These are phyloP conservation scores for Halcyon chelicuti DNA, from an alignment of 2,797 vertebrate species.

Conservation along the genomic window DNA sequence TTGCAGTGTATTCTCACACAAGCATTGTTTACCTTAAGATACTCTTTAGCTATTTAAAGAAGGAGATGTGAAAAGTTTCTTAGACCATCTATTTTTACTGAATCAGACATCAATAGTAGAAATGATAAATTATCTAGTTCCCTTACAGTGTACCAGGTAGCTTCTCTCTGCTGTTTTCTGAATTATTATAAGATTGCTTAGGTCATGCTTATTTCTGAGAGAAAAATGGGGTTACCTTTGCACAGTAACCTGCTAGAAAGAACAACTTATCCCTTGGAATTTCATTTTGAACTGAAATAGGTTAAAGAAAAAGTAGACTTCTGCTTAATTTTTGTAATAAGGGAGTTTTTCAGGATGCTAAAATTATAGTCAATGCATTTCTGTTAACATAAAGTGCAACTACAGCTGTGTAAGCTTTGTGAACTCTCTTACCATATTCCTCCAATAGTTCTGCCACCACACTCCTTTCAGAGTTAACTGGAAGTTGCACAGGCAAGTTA, in stretches of 20 bases:
- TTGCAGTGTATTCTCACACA: background rate
- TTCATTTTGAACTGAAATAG: background rate
- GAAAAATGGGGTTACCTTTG: background rate
- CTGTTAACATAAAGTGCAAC: background rate
- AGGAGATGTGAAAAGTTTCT: background rate
- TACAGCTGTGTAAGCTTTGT: background rate
- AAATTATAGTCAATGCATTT: background rate
- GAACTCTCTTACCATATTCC: background rate
- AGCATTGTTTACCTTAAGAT: background rate
- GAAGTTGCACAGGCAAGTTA: background rate
- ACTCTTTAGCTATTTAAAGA: background rate
- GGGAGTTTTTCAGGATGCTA: background rate
- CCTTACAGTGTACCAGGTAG: background rate
- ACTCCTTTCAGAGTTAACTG: background rate
- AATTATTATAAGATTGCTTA: background rate
- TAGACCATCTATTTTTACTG: background rate
- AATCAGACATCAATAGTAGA: background rate
- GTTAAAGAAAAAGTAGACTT: background rate
- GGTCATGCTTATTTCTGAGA: background rate
- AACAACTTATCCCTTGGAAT: background rate
- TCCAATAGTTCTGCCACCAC: background rate
- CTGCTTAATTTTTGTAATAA: background rate
- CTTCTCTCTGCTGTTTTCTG: background rate
- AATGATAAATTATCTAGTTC: background rate
- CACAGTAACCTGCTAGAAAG: background rate